phyloP scores from a whole-genome alignment of 2,888 invertebrate genomes.

The Tenthredo mesomela region DNA sequence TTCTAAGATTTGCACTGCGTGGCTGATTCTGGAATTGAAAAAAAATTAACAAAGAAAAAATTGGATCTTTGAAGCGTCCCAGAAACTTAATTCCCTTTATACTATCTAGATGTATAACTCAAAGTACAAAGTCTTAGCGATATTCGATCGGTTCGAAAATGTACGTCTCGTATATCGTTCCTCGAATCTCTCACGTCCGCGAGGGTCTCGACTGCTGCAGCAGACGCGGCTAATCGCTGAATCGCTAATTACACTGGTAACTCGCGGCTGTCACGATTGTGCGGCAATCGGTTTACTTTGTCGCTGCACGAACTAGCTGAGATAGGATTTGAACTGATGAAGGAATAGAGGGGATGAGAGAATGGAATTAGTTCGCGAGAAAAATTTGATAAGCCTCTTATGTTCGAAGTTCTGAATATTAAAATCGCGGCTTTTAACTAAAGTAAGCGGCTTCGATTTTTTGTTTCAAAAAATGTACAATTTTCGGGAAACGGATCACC shows the following conservation, averaged over 20 bases:
- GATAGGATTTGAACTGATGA: background rate
- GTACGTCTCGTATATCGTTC: background rate
- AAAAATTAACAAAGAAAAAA: too few species aligned
- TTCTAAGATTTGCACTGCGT: too few species aligned
- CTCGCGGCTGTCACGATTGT: slow-evolving; percentile 1
- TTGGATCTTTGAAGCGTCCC: too few species aligned
- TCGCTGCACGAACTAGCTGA: background rate
- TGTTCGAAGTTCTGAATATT: background rate
- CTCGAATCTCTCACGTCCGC: slow-evolving; percentile 24
- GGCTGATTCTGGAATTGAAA: too few species aligned
- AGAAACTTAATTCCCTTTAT: too few species aligned
- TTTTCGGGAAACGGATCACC: slow-evolving; percentile 33
- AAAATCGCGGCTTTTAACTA: background rate
- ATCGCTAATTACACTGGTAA: slow-evolving; percentile 32
- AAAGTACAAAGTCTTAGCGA: background rate
- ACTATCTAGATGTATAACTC: too few species aligned
- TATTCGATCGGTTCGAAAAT: background rate
- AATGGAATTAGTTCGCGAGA: background rate
- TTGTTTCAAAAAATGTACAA: background rate
- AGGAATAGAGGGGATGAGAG: background rate
- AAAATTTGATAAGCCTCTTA: background rate
- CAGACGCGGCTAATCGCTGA: slow-evolving; percentile 28
- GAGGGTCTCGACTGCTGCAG: background rate
- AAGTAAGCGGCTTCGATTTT: background rate
- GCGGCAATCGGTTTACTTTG: slow-evolving; percentile 7